Conservation (phyloP, 2,797 vertebrate species). For the Mus caroli region DNA sequence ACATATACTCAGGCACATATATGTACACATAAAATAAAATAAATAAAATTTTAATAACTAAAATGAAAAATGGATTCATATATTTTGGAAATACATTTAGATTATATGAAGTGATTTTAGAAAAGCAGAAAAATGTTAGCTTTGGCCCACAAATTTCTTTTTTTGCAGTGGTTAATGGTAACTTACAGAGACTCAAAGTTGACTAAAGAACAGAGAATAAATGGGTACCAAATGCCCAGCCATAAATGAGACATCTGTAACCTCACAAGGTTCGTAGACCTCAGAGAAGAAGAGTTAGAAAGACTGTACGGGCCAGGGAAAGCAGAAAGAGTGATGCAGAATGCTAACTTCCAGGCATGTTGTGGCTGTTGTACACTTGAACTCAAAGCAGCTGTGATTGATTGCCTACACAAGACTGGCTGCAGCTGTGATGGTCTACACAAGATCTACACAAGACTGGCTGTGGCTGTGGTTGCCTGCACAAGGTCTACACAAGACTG, state of each 20-base stretch:
- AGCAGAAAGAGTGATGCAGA: too few relatives aligned
- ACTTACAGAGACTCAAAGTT: not conserved
- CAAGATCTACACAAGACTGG: not conserved
- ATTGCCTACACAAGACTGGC: not conserved
- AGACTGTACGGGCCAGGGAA: not conserved
- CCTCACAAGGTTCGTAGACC: not conserved
- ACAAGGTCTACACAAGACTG: not conserved
- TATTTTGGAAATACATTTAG: slow-evolving; percentile 11
- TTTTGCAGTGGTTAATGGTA: not conserved
- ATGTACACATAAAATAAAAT: not conserved
- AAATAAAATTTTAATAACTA: not conserved
- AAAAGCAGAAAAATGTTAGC: not conserved
- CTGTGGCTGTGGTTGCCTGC: not conserved
- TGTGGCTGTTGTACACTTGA: not conserved
- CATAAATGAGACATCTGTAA: not conserved
- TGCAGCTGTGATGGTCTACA: not conserved
- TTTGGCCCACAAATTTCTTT: not conserved
- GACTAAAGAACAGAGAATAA: not conserved
- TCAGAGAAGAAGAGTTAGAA: not conserved
- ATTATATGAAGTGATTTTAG: not conserved
- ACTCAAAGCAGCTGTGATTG: not conserved
- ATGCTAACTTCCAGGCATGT: not conserved
- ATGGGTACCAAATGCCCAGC: not conserved
- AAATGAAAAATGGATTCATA: slow-evolving; percentile 11
- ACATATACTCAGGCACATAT: not conserved